phyloP scores from a whole-genome alignment of 2,888 invertebrate genomes.

The Andrena minutula region DNA sequence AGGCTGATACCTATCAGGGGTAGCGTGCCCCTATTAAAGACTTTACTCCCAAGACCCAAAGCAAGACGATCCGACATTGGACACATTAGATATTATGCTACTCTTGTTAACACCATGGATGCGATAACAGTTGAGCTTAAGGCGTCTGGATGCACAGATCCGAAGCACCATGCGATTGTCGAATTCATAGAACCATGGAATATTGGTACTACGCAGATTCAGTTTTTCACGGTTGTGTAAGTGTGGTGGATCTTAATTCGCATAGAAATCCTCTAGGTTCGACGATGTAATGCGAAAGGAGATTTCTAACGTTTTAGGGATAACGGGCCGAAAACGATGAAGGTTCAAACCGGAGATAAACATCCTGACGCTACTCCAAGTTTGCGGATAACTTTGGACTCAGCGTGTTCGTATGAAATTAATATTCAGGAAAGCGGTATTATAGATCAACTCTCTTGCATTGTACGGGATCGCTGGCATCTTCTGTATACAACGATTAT shows the following conservation, averaged over 20 bases:
- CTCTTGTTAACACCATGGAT: constrained; percentile 68
- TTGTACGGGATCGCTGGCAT: constrained; percentile 83
- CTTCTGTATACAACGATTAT: constrained; percentile 88
- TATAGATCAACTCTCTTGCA: constrained; percentile 79
- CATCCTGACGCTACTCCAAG: constrained; percentile 83
- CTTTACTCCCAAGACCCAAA: constrained; percentile 56
- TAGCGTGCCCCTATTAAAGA: constrained; percentile 35
- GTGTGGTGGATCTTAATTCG: constrained; percentile 27
- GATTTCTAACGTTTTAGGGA: constrained; percentile 80
- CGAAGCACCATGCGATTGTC: constrained; percentile 68
- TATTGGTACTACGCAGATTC: constrained; percentile 71
- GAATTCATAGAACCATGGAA: constrained; percentile 78
- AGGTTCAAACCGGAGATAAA: constrained; percentile 87
- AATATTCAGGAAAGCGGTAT: constrained; percentile 83
- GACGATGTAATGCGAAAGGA: neutral
- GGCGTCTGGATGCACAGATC: constrained; percentile 68
- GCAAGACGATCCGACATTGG: constrained; percentile 65
- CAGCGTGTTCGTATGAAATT: constrained; percentile 89
- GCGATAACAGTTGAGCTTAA: constrained; percentile 75
- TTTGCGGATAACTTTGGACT: constrained; percentile 89
- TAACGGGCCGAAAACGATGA: constrained; percentile 86
- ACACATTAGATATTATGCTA: constrained; percentile 73
- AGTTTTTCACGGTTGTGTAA: constrained; percentile 74
- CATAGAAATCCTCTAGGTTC: neutral
- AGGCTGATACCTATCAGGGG: constrained; percentile 59